Conservation (phyloP, 2,888 invertebrate species). For the Calliphora vomitoria region DNA sequence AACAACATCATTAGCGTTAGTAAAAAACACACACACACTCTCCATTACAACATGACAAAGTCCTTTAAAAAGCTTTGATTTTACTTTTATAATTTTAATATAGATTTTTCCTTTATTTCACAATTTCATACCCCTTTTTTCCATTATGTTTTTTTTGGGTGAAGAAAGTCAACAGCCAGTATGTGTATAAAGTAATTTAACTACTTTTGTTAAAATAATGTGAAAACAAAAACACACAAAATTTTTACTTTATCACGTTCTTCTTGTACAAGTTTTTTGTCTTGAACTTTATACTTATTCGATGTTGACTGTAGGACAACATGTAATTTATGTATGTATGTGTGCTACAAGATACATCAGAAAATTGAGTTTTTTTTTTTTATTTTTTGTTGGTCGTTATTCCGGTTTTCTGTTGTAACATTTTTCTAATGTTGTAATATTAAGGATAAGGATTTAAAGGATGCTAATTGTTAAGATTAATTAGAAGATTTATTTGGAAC, state of each 20-base stretch:
- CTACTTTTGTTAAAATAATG: slow-evolving; percentile 27
- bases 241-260: slow-evolving; percentile 50
- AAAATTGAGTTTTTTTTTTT: slow-evolving; percentile 32
- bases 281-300: slow-evolving; percentile 12
- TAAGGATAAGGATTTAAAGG: slow-evolving; percentile 59
- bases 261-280: neutral
- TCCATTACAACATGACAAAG: slow-evolving; percentile 3
- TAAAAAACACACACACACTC: neutral
- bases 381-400: slow-evolving; percentile 6
- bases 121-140: slow-evolving; percentile 37
- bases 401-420: slow-evolving; percentile 4
- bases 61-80: slow-evolving; percentile 52
- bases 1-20: slow-evolving; percentile 38
- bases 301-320: neutral
- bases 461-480: slow-evolving; percentile 73
- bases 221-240: neutral
- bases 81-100: slow-evolving; percentile 21
- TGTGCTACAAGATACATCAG: neutral
- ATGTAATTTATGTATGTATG: slow-evolving; percentile 6
- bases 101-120: slow-evolving; percentile 19
- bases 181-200: slow-evolving; percentile 52
- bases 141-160: too few relatives aligned
- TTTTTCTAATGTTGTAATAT: slow-evolving; percentile 57
- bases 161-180: neutral
- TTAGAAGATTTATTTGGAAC: slow-evolving; percentile 52